Conservation (phyloP, 2,113 vertebrate species). For the Dermatemys mawii region DNA sequence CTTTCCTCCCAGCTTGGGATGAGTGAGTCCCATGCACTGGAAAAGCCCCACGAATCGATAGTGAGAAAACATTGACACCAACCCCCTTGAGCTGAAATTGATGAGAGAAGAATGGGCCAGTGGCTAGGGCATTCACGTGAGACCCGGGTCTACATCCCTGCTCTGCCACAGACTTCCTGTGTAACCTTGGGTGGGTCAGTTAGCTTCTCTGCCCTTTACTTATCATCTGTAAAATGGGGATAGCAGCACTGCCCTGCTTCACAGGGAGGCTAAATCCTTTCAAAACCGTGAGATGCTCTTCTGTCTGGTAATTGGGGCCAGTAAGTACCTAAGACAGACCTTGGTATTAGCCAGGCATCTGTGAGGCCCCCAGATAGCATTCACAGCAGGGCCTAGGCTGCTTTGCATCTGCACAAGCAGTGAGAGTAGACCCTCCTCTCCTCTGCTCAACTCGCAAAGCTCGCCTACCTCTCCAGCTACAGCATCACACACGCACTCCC, state of each 20-base stretch:
- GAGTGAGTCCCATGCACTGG: neutral
- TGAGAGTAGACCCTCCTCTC: neutral
- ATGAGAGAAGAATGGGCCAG: neutral
- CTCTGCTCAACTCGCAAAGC: neutral
- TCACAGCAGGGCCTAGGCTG: neutral
- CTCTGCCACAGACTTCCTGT: neutral
- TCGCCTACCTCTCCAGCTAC: neutral
- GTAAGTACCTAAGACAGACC: neutral
- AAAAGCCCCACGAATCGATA: too few species aligned
- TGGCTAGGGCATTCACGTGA: rapidly evolving
- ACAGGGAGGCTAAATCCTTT: neutral
- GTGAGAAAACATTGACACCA: neutral
- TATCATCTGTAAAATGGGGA: neutral
- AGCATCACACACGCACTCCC: too few species aligned
- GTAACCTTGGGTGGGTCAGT: neutral
- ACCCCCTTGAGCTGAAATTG: too few species aligned
- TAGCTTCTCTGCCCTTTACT: neutral
- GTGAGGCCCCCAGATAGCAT: neutral
- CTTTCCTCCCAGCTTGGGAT: neutral
- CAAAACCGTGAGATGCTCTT: neutral
- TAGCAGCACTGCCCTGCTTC: neutral
- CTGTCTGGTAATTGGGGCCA: neutral
- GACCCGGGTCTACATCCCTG: rapidly evolving
- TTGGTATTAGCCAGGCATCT: neutral
- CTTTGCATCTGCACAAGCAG: neutral